These are phyloP conservation scores for Lysiphlebus fabarum DNA, from an alignment of 1,140 invertebrate species.

Conservation along the genomic window DNA sequence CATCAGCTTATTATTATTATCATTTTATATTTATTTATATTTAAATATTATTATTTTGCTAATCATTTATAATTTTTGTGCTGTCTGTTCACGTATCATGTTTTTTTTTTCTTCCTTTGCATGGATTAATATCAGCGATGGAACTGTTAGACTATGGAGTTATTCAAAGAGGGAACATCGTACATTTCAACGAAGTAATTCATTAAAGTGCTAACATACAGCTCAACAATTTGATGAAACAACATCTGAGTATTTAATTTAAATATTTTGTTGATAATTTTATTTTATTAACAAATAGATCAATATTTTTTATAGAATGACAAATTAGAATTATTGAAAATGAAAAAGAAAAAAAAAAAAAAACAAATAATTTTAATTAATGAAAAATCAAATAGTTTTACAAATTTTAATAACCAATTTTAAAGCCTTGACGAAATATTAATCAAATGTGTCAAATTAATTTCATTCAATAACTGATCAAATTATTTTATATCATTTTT, in stretches of 20 bases:
- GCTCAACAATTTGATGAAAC: not conserved
- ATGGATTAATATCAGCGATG: slow-evolving; percentile 50
- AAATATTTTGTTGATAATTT: slow-evolving; percentile 3
- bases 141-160: slow-evolving; percentile 51
- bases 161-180: slow-evolving; percentile 47
- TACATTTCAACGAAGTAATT: slow-evolving; percentile 52
- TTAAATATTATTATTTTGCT: slow-evolving; percentile 6
- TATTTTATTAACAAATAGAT: slow-evolving; percentile 3
- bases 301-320: not conserved
- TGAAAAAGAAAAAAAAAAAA: not conserved
- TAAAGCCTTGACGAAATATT: too few relatives aligned
- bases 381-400: too few relatives aligned
- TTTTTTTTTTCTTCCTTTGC: slow-evolving; percentile 51
- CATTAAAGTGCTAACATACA: slow-evolving; percentile 46
- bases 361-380: too few relatives aligned
- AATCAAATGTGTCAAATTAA: too few relatives aligned
- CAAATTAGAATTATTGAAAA: not conserved
- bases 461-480: too few relatives aligned
- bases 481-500: too few relatives aligned
- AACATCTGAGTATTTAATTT: slow-evolving; percentile 8
- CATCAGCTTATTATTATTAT: slow-evolving; percentile 9
- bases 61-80: slow-evolving; percentile 38
- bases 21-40: slow-evolving; percentile 11
- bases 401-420: too few relatives aligned
- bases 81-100: slow-evolving; percentile 50